These are phyloP conservation scores for Cephus spinipes DNA, from an alignment of 2,888 invertebrate species.

Conservation along the genomic window DNA sequence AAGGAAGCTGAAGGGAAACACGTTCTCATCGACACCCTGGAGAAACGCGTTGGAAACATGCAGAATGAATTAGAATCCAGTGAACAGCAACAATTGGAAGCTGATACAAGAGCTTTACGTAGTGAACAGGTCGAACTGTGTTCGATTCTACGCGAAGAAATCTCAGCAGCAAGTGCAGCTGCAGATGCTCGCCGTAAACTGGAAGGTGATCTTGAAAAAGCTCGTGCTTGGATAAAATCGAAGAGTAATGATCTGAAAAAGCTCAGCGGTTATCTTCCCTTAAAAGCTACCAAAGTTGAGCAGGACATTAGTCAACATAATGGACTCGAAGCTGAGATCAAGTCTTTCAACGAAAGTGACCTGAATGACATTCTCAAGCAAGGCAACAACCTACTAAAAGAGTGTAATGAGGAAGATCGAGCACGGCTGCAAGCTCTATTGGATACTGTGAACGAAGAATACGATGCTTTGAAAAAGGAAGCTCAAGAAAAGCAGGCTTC, in stretches of 20 bases:
- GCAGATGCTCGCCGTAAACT: conserved; percentile 80
- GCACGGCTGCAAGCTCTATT: conserved; percentile 75
- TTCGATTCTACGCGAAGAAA: conserved; percentile 78
- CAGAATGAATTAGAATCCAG: conserved; percentile 86
- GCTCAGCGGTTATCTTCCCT: conserved; percentile 80
- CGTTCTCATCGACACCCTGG: conserved; percentile 83
- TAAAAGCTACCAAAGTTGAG: conserved; percentile 86
- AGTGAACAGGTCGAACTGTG: conserved; percentile 82
- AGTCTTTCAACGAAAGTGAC: conserved; percentile 80
- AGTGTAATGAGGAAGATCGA: conserved; percentile 81
- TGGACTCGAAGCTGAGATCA: conserved; percentile 80
- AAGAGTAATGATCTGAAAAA: conserved; percentile 83
- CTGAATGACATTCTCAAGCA: conserved; percentile 82
- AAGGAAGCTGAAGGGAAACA: conserved; percentile 90
- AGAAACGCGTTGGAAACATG: conserved; percentile 86
- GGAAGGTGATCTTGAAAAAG: conserved; percentile 82
- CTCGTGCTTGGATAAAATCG: conserved; percentile 83
- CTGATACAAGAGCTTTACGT: conserved; percentile 77
- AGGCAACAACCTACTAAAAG: conserved; percentile 81
- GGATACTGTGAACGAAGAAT: conserved; percentile 78
- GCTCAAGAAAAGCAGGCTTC: conserved; percentile 79
- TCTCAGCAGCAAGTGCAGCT: conserved; percentile 77
- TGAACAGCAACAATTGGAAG: conserved; percentile 84
- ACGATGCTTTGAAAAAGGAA: conserved; percentile 79
- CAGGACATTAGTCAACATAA: conserved; percentile 83